Percentiles rank a stretch among this genome's conserved stretches.
These are phyloP conservation scores for Gymnothorax reevesii DNA, from an alignment of 2,797 vertebrate species.

Conservation along the genomic window DNA sequence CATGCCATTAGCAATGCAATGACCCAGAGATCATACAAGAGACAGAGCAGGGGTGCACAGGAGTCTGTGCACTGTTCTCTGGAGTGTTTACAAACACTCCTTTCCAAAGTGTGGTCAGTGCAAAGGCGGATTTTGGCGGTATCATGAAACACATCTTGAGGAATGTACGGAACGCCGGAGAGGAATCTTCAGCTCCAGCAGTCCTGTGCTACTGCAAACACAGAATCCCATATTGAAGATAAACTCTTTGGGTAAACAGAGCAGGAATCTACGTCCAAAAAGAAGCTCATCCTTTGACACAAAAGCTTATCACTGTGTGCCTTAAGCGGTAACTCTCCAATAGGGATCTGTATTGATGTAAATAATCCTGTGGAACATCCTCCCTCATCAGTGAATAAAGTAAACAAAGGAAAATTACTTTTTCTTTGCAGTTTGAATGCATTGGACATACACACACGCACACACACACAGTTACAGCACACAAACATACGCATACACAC, in stretches of 20 bases:
- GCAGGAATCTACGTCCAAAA: slow-evolving; percentile 51
- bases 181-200: slow-evolving; percentile 64
- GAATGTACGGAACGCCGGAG: slow-evolving; percentile 72
- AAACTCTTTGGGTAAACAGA: slow-evolving; percentile 69
- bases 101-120: slow-evolving; percentile 68
- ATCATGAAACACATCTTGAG: slow-evolving; percentile 62
- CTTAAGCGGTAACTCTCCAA: slow-evolving; percentile 12
- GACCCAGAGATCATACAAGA: slow-evolving; percentile 45
- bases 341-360: background rate
- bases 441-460: background rate
- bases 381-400: background rate
- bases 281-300: slow-evolving; percentile 22
- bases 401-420: background rate
- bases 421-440: background rate
- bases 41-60: slow-evolving; percentile 32
- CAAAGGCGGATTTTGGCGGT: slow-evolving; percentile 61
- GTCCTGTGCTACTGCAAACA: slow-evolving; percentile 77
- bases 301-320: background rate
- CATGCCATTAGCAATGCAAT: slow-evolving; percentile 51
- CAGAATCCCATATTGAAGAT: slow-evolving; percentile 64
- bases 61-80: slow-evolving; percentile 49
- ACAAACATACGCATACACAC: background rate
- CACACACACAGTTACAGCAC: background rate
- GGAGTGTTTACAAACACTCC: slow-evolving; percentile 70
- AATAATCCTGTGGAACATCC: slow-evolving; percentile 9